Conservation (phyloP, 2,113 vertebrate species). For the Stercorarius parasiticus region DNA sequence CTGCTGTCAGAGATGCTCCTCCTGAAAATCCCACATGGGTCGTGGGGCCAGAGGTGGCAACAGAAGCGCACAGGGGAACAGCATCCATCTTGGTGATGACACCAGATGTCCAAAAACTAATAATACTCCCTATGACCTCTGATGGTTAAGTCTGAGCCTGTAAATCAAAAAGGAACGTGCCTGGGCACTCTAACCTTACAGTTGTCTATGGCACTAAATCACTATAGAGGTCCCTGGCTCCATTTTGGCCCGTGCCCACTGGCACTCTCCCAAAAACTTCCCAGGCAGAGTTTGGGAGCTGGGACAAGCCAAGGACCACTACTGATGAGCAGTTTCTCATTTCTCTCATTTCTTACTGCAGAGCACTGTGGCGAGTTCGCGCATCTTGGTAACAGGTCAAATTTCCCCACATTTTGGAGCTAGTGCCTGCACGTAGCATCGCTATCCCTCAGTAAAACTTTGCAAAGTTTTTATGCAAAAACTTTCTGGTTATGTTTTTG, state of each 20-base stretch:
- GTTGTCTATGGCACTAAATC: neutral
- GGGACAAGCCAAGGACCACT: neutral
- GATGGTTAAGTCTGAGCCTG: neutral
- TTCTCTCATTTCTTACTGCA: neutral
- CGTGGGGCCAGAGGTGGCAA: neutral
- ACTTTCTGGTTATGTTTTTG: neutral
- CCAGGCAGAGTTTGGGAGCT: neutral
- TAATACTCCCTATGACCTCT: neutral
- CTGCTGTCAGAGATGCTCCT: accelerated
- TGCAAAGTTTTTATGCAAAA: neutral
- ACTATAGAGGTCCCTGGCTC: neutral
- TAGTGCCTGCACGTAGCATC: neutral
- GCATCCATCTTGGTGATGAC: neutral
- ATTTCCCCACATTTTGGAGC: neutral
- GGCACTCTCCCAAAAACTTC: neutral
- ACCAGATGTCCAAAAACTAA: neutral
- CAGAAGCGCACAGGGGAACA: neutral
- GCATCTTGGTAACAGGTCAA: neutral
- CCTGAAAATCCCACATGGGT: accelerated
- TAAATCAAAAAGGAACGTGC: neutral
- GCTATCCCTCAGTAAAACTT: neutral
- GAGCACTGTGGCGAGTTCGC: neutral
- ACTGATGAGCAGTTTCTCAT: neutral
- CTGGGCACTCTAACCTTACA: neutral
- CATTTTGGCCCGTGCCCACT: neutral